Evolutionary conservation across 1,140 invertebrate species (phyloP).

Genomic region (Atta colombica): DNA sequence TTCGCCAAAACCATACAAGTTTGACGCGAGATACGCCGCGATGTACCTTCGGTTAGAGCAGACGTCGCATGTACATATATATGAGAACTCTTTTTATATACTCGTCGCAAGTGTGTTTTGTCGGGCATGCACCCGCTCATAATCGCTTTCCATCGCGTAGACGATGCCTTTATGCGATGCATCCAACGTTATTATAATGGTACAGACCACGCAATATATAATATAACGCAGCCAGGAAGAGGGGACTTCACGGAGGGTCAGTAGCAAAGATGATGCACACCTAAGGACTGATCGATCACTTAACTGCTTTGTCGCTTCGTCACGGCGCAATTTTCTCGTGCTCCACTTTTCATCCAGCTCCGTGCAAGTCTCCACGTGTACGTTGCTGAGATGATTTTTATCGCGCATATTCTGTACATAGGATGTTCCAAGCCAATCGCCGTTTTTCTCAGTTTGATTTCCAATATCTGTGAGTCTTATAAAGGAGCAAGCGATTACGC

Average conservation of each 20-base stretch:
- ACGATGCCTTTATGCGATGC: constrained; percentile 51
- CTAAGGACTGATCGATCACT: constrained; percentile 74
- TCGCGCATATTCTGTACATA: constrained; percentile 41
- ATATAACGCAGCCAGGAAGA: constrained; percentile 20
- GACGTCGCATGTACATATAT: neutral
- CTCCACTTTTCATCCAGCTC: constrained; percentile 71
- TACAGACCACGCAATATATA: constrained; percentile 51
- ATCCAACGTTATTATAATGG: constrained; percentile 51
- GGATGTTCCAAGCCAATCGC: constrained; percentile 15
- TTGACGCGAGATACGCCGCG: constrained; percentile 8
- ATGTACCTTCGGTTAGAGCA: neutral
- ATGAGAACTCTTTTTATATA: constrained; percentile 39
- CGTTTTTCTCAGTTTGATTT: neutral
- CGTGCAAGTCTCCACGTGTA: constrained; percentile 46
- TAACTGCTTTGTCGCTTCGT: constrained; percentile 74
- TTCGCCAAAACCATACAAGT: constrained; percentile 19
- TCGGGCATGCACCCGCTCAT: constrained; percentile 51
- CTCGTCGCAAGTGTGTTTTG: constrained; percentile 49
- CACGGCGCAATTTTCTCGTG: constrained; percentile 69
- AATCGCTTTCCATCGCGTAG: constrained; percentile 43
- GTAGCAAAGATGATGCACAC: constrained; percentile 67
- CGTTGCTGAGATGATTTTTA: constrained; percentile 32
- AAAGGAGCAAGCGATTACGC: neutral
- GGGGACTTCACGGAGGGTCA: constrained; percentile 36
- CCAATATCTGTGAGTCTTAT: neutral